phyloP scores from a whole-genome alignment of 1,140 invertebrate species.

The Cyphomyrmex costatus region DNA sequence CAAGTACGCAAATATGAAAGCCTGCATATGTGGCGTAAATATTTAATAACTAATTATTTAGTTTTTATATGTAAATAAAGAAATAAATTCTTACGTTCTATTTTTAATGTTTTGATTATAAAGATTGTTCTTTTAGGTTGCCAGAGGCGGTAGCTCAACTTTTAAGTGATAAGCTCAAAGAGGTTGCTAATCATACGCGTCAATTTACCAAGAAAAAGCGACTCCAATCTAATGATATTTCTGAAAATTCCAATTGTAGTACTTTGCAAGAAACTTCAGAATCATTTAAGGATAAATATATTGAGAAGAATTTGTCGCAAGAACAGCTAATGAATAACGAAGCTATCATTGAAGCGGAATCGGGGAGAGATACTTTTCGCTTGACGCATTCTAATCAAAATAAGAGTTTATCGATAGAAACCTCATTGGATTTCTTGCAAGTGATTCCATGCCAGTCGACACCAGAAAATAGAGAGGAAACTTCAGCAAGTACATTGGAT shows the following conservation, averaged over 20 bases:
- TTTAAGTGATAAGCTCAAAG: conserved; percentile 81
- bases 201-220: conserved; percentile 80
- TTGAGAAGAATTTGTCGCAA: conserved; percentile 8
- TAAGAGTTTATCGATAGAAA: neutral
- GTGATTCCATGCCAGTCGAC: neutral
- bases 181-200: conserved; percentile 81
- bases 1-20: conserved; percentile 84
- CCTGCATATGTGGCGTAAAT: conserved; percentile 73
- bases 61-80: conserved; percentile 27
- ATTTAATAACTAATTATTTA: conserved; percentile 46
- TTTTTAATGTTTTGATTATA: conserved; percentile 6
- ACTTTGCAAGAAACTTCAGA: conserved; percentile 13
- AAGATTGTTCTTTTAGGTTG: conserved; percentile 77
- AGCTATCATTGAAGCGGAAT: neutral
- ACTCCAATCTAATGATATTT: conserved; percentile 36
- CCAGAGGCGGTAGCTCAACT: conserved; percentile 81
- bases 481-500: neutral
- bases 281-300: neutral
- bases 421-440: neutral
- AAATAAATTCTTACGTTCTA: neutral
- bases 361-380: neutral
- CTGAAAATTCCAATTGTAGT: conserved; percentile 47
- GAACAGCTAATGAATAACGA: neutral
- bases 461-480: conserved; percentile 9
- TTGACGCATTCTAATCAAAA: neutral